Conservation (phyloP, 2,888 invertebrate genomes). For the Baccha elongata region DNA sequence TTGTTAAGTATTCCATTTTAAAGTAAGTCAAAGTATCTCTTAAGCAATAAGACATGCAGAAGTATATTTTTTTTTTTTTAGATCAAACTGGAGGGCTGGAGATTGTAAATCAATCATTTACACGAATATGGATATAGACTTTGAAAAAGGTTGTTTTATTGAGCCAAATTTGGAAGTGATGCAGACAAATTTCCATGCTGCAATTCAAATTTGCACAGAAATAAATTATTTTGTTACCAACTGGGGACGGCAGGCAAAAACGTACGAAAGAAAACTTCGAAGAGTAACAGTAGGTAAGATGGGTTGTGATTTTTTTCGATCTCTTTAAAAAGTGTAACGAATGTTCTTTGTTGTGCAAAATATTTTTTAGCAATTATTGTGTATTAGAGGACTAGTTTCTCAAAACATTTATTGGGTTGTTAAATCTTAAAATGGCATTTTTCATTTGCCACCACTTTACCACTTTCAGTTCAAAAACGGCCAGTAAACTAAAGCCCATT, state of each 20-base stretch:
- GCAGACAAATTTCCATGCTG: constrained; percentile 78
- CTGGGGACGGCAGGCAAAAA: constrained; percentile 89
- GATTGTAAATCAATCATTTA: constrained; percentile 77
- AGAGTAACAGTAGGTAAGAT: constrained; percentile 77
- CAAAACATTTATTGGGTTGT: no score
- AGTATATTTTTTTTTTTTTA: constrained; percentile 57
- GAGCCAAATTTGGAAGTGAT: constrained; percentile 78
- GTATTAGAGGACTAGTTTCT: no score
- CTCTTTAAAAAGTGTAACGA: no score
- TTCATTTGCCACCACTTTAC: no score
- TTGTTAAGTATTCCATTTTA: constrained; percentile 85
- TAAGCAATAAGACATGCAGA: neutral
- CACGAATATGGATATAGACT: constrained; percentile 78
- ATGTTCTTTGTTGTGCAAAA: no score
- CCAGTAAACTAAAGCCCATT: no score
- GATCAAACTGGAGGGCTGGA: constrained; percentile 77
- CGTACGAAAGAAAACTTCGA: constrained; percentile 77
- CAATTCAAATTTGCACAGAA: constrained; percentile 87
- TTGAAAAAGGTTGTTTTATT: constrained; percentile 76
- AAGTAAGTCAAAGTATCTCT: constrained; percentile 73
- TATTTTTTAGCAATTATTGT: no score
- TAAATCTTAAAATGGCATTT: no score
- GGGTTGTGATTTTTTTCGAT: neutral
- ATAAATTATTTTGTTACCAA: constrained; percentile 88
- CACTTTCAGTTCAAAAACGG: no score